phyloP scores from a whole-genome alignment of 2,888 invertebrate species.

The Campoplex nolae region DNA sequence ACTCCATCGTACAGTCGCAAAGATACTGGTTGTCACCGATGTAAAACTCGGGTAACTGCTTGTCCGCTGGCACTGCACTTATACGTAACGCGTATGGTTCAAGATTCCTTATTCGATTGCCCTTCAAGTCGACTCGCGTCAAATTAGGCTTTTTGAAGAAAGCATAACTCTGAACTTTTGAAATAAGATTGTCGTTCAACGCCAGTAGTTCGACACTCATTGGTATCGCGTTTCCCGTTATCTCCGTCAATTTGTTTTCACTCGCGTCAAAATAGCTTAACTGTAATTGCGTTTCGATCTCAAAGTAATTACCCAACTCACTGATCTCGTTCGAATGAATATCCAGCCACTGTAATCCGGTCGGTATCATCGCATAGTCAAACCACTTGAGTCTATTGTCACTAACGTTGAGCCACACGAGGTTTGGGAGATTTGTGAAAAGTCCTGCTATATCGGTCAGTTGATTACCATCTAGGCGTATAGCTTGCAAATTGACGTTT shows the following conservation, averaged over 20 bases:
- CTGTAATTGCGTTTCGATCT: constrained; percentile 92
- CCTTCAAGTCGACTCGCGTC: constrained; percentile 92
- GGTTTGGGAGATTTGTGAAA: constrained; percentile 92
- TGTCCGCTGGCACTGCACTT: constrained; percentile 90
- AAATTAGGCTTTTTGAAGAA: constrained; percentile 95
- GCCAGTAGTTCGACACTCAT: constrained; percentile 92
- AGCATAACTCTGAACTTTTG: constrained; percentile 93
- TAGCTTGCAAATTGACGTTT: constrained; percentile 91
- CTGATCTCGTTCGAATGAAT: constrained; percentile 93
- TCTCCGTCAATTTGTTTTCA: constrained; percentile 92
- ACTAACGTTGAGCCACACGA: constrained; percentile 94
- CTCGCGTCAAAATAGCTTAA: constrained; percentile 93
- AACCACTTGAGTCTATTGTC: constrained; percentile 94
- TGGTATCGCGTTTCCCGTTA: constrained; percentile 93
- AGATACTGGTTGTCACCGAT: constrained; percentile 94
- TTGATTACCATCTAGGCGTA: constrained; percentile 93
- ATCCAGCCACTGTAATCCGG: constrained; percentile 93
- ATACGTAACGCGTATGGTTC: constrained; percentile 92
- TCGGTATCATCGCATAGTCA: constrained; percentile 94
- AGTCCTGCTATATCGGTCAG: constrained; percentile 91
- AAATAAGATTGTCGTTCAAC: constrained; percentile 92
- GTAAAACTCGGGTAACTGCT: constrained; percentile 92
- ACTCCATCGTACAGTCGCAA: constrained; percentile 96
- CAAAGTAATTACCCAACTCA: constrained; percentile 93
- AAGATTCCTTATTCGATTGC: constrained; percentile 91